Conservation (phyloP, 1,140 invertebrate genomes). For the Hydropsyche tenuis region DNA sequence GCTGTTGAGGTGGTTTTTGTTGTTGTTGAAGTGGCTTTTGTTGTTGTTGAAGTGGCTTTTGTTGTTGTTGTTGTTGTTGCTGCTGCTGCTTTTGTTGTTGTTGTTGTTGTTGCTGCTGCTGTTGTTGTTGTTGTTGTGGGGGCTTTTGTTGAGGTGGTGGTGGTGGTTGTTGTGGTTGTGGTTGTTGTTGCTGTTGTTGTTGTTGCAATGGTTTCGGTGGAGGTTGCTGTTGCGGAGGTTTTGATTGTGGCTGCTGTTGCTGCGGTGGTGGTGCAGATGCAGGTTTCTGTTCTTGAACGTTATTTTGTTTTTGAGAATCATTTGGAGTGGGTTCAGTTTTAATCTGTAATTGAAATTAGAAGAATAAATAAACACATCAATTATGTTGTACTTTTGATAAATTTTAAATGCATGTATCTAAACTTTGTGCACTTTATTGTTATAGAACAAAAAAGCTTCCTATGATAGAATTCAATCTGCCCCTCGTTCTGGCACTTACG, state of each 20-base stretch:
- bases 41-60: constrained; percentile 16
- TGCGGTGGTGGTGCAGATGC: constrained; percentile 42
- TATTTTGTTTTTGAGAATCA: background rate
- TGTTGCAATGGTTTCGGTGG: constrained; percentile 37
- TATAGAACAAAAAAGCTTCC: constrained; percentile 18
- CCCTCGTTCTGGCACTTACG: constrained; percentile 41
- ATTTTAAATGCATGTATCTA: background rate
- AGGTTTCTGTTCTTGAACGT: constrained; percentile 10
- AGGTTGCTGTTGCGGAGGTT: constrained; percentile 31
- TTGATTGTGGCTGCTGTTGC: constrained; percentile 41
- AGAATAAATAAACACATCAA: background rate
- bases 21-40: constrained; percentile 44
- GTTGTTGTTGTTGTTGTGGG: constrained; percentile 49
- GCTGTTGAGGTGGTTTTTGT: constrained; percentile 46
- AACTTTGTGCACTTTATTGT: background rate
- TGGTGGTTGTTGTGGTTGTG: constrained; percentile 22
- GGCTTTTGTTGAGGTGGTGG: constrained; percentile 47
- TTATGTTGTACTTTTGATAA: too few relatives aligned
- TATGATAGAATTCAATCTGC: constrained; percentile 26
- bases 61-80: constrained; percentile 45
- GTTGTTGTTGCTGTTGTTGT: constrained; percentile 28
- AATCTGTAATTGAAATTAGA: constrained; percentile 28
- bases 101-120: constrained; percentile 34
- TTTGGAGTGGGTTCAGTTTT: constrained; percentile 21
- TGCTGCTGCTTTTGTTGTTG: constrained; percentile 34